Percentiles rank a stretch among this genome's conserved stretches.
These are phyloP conservation scores for Schlechtendalia chinensis DNA, from an alignment of 1,140 invertebrate species.

Conservation along the genomic window DNA sequence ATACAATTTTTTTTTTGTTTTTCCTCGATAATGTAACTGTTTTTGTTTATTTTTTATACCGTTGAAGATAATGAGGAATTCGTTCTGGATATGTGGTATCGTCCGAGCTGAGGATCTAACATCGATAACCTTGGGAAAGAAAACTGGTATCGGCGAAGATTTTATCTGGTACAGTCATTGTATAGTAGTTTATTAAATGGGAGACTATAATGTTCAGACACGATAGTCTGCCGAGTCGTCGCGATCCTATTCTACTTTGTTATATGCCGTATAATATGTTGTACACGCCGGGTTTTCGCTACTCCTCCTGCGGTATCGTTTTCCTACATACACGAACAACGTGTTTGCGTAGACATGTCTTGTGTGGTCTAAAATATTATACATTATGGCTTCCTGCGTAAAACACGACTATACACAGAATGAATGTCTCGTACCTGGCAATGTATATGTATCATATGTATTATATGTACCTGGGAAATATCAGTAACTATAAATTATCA, in stretches of 20 bases:
- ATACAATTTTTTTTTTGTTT: too few relatives aligned
- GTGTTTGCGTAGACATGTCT: neutral
- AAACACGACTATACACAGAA: neutral
- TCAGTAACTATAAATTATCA: too few relatives aligned
- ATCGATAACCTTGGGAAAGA: slow-evolving; percentile 18
- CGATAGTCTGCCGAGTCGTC: neutral
- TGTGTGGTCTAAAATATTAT: slow-evolving; percentile 17
- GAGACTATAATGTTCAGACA: slow-evolving; percentile 11
- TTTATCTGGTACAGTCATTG: neutral
- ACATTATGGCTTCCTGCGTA: neutral
- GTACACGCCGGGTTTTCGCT: neutral
- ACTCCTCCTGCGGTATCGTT: neutral
- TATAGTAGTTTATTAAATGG: neutral
- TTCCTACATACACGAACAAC: too few relatives aligned
- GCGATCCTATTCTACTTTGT: slow-evolving; percentile 4
- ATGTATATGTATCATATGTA: neutral
- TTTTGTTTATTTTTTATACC: too few relatives aligned
- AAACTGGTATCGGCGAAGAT: slow-evolving; percentile 26
- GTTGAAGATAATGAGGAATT: too few relatives aligned
- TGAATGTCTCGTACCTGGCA: neutral
- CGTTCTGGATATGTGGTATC: neutral
- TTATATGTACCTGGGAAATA: neutral
- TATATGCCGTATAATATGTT: neutral
- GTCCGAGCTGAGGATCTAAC: too few relatives aligned
- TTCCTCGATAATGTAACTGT: too few relatives aligned